Base-by-base conservation (phyloP, 2,888 invertebrate genomes). In the Drosophila diplacantha region DNA sequence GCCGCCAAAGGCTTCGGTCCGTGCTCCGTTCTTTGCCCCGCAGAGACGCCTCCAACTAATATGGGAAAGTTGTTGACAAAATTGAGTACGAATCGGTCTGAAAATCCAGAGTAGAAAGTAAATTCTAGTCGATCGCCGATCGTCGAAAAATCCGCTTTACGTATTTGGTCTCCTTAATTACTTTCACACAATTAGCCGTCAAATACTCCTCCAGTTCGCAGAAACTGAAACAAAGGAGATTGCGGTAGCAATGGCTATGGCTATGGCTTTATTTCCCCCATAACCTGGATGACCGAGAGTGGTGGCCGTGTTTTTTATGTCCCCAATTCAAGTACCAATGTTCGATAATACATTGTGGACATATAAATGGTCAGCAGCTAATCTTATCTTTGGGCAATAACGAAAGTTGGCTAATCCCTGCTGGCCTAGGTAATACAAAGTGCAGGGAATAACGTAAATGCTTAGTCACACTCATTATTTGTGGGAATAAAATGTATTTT, bases 51-150 rank as follows among this genome's bases (percentile, higher is more conserved):
- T 51, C 47, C 69, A 76, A 77, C 82, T 82, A 77, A 47, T 75
- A 71, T 80, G 80, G 56, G 80, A 80, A 80, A 84, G 84, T 80
- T 84, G 84, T 80, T 72, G 73, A 74, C 80, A 82, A 77, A 80
- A 76, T 63, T 76, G 71, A 55, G 20, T 31, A 20, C 44, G 60
- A 53, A 72, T 58, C 60, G 58, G 44, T 61, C 60, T 71, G 26
- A 54, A 70, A 77, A 83, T 78, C 75, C 79, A 84, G 71, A 64
- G 77, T 82, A 83, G 84, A 81, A 81, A 81, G 80, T 80, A 80
- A 80, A 80, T 84, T 76, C 83, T 82, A 55, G 31, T 54, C 43
- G 22, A 37, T 55, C 26, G 34, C 29, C 47, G 47, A 22, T n/a
- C 26, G 24, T 34, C 55, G 47, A 61, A 75, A 73, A 79, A 57